Percentiles rank a stretch among this genome's conserved stretches.
phyloP scores from a whole-genome alignment of 2,888 invertebrate species.

The Zaprionus lineosus region DNA sequence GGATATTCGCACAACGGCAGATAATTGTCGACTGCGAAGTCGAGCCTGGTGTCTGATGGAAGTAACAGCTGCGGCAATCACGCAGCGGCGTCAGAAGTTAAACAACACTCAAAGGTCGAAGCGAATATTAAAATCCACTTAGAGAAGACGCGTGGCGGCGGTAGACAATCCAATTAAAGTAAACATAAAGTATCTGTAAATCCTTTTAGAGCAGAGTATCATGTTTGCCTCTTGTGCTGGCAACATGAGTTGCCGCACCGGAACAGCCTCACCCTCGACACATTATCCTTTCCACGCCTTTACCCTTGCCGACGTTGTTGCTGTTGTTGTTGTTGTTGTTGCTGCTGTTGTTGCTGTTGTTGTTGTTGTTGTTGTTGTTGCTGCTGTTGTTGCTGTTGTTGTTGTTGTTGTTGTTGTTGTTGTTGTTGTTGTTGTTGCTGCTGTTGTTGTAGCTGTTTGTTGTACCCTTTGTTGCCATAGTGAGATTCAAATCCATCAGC shows the following conservation, averaged over 20 bases:
- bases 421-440: not conserved
- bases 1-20: conserved; percentile 33
- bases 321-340: not conserved
- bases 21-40: conserved; percentile 45
- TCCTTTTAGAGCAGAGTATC: conserved; percentile 61
- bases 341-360: conserved; percentile 1
- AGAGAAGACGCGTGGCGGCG: conserved; percentile 58
- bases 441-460: too few relatives aligned
- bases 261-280: not conserved
- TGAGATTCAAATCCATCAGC: conserved; percentile 56
- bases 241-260: conserved; percentile 29
- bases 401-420: not conserved
- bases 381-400: too few relatives aligned
- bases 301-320: not conserved
- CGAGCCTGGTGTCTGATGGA: conserved; percentile 18
- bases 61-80: conserved; percentile 56
- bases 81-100: conserved; percentile 14
- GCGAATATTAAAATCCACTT: conserved; percentile 68
- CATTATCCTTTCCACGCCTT: conserved; percentile 49
- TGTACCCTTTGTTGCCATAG: conserved; percentile 32
- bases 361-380: too few relatives aligned
- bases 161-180: conserved; percentile 61
- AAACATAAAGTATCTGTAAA: conserved; percentile 58
- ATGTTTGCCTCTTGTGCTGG: conserved; percentile 8
- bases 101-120: conserved; percentile 20